These are phyloP conservation scores for Ennomos erosarius DNA, from an alignment of 2,888 invertebrate genomes.

Conservation along the genomic window DNA sequence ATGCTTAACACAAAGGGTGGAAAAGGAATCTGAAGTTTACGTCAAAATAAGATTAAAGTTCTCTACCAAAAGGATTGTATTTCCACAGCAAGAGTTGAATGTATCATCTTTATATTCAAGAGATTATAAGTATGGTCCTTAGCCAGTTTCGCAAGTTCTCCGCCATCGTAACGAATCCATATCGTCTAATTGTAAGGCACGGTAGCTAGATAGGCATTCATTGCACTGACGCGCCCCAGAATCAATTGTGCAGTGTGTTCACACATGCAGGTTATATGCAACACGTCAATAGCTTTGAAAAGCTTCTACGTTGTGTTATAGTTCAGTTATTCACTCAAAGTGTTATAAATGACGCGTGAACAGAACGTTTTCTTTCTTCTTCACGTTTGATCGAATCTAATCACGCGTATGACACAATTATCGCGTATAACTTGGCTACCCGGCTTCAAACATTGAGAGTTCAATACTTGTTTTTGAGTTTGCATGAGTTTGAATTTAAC, in stretches of 20 bases:
- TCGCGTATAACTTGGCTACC: too few species aligned
- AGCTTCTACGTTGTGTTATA: too few species aligned
- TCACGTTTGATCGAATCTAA: too few species aligned
- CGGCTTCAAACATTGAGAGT: too few species aligned
- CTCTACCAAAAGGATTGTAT: not conserved
- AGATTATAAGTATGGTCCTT: constrained; percentile 65
- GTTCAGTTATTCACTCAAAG: too few species aligned
- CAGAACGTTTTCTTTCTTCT: too few species aligned
- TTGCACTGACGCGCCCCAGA: constrained; percentile 46
- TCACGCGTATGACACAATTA: too few species aligned
- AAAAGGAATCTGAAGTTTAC: not conserved
- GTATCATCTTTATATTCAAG: constrained; percentile 4
- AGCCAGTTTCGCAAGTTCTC: constrained; percentile 78
- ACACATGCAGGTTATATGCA: constrained; percentile 12
- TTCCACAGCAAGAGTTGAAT: not conserved
- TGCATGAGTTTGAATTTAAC: too few species aligned
- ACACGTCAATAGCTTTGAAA: not conserved
- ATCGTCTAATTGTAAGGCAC: constrained; percentile 82
- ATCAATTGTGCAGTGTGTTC: constrained; percentile 51
- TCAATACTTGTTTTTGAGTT: too few species aligned
- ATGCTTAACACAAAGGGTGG: constrained; percentile 3
- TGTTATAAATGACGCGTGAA: too few species aligned
- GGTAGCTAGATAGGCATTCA: constrained; percentile 50
- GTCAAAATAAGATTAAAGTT: constrained; percentile 2
- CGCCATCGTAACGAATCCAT: constrained; percentile 81